Evolutionary conservation across 2,888 invertebrate species (phyloP).

Genomic region (Timandra comae): DNA sequence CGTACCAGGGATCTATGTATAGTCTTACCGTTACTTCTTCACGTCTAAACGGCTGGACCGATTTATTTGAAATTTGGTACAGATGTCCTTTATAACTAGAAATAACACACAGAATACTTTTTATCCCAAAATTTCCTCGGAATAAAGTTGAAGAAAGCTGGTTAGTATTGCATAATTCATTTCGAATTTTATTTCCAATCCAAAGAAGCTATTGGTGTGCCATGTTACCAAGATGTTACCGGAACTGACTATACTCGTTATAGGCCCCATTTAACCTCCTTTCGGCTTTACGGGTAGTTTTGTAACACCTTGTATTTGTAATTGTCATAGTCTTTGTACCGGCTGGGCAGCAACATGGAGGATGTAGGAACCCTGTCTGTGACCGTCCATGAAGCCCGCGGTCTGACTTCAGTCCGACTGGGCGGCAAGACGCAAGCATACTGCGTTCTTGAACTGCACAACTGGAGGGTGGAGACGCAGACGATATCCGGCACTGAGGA

Average conservation of each 20-base stretch:
- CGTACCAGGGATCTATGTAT: too few species aligned
- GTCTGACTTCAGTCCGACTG: conserved; percentile 47
- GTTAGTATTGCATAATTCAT: not conserved
- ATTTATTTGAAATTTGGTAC: too few species aligned
- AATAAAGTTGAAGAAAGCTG: not conserved
- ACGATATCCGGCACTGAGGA: conserved; percentile 49
- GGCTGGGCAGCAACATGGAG: conserved; percentile 46
- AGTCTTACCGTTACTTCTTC: too few species aligned
- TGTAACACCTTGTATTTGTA: not conserved
- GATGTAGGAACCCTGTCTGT: conserved; percentile 62
- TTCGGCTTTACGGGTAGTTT: too few species aligned
- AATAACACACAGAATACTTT: too few species aligned
- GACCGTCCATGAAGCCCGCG: conserved; percentile 56
- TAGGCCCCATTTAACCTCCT: too few species aligned
- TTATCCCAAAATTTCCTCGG: too few species aligned
- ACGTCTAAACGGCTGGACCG: too few species aligned
- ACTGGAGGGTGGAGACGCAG: conserved; percentile 64
- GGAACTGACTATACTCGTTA: too few species aligned
- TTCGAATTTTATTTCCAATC: not conserved
- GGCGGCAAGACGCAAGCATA: conserved; percentile 58
- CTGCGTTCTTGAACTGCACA: conserved; percentile 63
- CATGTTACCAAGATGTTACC: too few species aligned
- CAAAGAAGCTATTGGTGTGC: not conserved
- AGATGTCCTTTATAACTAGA: too few species aligned
- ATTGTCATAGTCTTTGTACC: conserved; percentile 55